phyloP scores from a whole-genome alignment of 2,113 vertebrate genomes.

The Siphamia tubifer region DNA sequence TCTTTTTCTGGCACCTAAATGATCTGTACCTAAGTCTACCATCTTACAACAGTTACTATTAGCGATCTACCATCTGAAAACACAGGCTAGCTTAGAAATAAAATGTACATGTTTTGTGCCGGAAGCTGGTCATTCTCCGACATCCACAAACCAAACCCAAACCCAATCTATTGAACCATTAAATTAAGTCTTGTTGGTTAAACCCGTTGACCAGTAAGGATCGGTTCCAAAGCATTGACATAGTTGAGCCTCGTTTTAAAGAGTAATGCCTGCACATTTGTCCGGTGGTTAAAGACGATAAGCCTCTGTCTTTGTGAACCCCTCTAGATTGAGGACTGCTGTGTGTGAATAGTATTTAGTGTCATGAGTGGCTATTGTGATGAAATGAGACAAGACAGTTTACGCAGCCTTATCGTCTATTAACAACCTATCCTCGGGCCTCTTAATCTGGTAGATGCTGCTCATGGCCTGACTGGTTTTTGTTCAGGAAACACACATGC shows the following conservation, averaged over 20 bases:
- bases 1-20: too few relatives aligned
- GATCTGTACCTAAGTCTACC: too few relatives aligned
- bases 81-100: too few relatives aligned
- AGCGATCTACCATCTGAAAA: too few relatives aligned
- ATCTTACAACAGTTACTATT: too few relatives aligned
- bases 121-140: too few relatives aligned
- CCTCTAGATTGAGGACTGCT: neutral
- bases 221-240: neutral
- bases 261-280: neutral
- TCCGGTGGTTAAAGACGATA: constrained; percentile 24
- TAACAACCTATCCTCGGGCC: constrained; percentile 17
- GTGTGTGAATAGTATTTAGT: neutral
- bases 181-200: too few relatives aligned
- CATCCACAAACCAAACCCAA: too few relatives aligned
- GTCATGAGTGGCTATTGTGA: neutral
- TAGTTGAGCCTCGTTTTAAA: neutral
- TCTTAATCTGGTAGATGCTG: constrained; percentile 21
- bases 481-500: neutral
- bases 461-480: neutral
- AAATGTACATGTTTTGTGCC: too few relatives aligned
- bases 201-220: too few relatives aligned
- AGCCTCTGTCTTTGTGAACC: constrained; percentile 2
- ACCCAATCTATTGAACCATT: too few relatives aligned
- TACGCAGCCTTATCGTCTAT: constrained; percentile 17
- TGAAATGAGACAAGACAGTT: constrained; percentile 17